Evolutionary conservation across 2,113 vertebrate species (phyloP).

Genomic region (Vombatus ursinus): DNA sequence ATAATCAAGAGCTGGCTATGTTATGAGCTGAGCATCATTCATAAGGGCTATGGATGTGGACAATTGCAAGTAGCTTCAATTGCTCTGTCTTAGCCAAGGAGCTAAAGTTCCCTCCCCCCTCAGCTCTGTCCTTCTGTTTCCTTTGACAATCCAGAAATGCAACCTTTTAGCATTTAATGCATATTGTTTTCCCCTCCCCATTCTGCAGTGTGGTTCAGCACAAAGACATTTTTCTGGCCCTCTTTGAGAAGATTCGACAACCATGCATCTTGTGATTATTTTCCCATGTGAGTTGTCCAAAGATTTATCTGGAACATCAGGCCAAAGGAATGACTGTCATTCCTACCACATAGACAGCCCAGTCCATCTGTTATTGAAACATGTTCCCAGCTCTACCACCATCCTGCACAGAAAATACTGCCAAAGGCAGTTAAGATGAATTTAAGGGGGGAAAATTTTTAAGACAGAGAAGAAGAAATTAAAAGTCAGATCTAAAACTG

Average conservation of each 20-base stretch:
- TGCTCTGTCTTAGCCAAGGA: not conserved
- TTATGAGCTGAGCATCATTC: not conserved
- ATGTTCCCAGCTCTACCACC: not conserved
- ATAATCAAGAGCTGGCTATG: not conserved
- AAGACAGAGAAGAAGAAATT: not conserved
- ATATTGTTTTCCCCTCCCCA: slow-evolving; percentile 42
- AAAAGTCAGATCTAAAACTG: slow-evolving; percentile 18
- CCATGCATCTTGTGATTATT: slow-evolving; percentile 34
- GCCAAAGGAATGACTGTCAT: slow-evolving; percentile 59
- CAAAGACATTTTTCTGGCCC: not conserved
- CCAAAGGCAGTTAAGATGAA: slow-evolving; percentile 37
- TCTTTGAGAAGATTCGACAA: slow-evolving; percentile 23
- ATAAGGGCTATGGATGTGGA: not conserved
- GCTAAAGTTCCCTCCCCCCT: slow-evolving; percentile 13
- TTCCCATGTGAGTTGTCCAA: slow-evolving; percentile 52
- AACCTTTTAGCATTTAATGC: slow-evolving; percentile 23
- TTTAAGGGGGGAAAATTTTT: not conserved
- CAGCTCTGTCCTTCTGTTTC: slow-evolving; percentile 33
- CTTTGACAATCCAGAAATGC: not conserved
- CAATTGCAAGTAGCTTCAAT: not conserved
- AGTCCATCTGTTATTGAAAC: slow-evolving; percentile 33
- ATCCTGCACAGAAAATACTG: slow-evolving; percentile 21
- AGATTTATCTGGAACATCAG: slow-evolving; percentile 47
- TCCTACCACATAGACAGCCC: slow-evolving; percentile 38
- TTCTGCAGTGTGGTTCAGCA: slow-evolving; percentile 13